Base-by-base conservation (phyloP, 2,888 invertebrate genomes). In the Calameuta filiformis region DNA sequence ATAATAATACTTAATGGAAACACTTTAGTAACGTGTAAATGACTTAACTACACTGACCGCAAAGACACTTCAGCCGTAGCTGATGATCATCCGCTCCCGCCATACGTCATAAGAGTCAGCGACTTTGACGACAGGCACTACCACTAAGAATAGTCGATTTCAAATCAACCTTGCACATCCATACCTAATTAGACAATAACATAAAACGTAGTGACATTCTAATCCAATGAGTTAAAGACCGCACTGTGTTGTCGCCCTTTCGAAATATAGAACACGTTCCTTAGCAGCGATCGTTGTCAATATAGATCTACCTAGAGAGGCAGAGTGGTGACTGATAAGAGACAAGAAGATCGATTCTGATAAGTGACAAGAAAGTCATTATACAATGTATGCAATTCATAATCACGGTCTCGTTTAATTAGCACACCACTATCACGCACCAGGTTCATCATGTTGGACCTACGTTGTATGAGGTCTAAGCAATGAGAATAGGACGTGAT, bases 171-270 rank as follows among this genome's bases (percentile, higher is more conserved):
- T 11, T 71, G 34, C 3, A 33, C 71, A 71, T 71, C 71, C 34
- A 35, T 34, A 31, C 71, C 12, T 31, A 23, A 56, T 56, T 56
- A 56, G 71, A 71, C 34, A 30, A 71, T 71, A 31, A 30, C 34
- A 30, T 34, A 56, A 71, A 71, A 71, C 71, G 9, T 81, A 83
- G 84, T 81, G 86, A 87, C 81, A 80, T 83, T 81, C 82, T 85
- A 85, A 83, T 80, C 81, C 83, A 80, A 83, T 74, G 73, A 78
- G 77, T 83, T 82, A 79, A 82, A 75, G 33, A 71, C 34, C 71
- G 33, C 56, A 56, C 56, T 23, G 23, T 56, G 56, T 56, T 23
- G 56, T 56, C 56, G 23, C 15, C 56, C 56, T 56, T 56, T 56
- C 23, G 6, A 56, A 56, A 56, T 23, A 56, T 56, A 56, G 56